Evolutionary conservation across 1,140 invertebrate species (phyloP), one percentile per base, ranked within the genome.

Genomic region (Pseudomyrmex dendroicus): DNA sequence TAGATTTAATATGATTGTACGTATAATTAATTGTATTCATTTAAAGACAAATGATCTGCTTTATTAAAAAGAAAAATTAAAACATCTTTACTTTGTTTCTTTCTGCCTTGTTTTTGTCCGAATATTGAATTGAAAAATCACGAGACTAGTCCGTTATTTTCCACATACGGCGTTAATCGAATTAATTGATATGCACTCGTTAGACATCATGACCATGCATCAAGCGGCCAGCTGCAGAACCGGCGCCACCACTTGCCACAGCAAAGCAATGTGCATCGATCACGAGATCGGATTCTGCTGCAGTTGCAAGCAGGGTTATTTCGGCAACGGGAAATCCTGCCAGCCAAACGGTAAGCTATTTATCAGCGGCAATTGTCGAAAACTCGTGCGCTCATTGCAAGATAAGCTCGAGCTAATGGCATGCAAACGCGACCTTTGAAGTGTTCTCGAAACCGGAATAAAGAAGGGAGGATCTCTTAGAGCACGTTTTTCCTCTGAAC

Each of bases 261-360:
- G 96, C 25, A 96, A 97, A 89, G 97, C 98, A 0, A 95, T 95
- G 61, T 99, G 98, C 92, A 93, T 96, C 2, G 98, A 99, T 92
- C 97, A 97, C 89, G 94, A 96, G 61, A 94, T 95, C 54, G 98
- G 98, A 4, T 98, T 97, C 91, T 99, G 98, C 91, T 99, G 98
- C 92, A 94, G 96, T 63, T 99, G 98, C 92, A 95, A 96, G 20
- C 90, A 95, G 1, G 96, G 96, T 44, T 98, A 95, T 92, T 98
- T 98, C 92, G 98, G 99, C 74, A 99, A 99, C 92, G 99, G 99
- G 73, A 96, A 96, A 92, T 96, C 96, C 63, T 99, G 99, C 91
- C 95, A 99, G 52, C 96, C 96, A 93, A 96, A 97, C 91, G 97
- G 97, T 97, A 94, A 93, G 89, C 62, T 63, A 82, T 73, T 73